Evolutionary conservation across 2,113 vertebrate genomes (phyloP), one percentile per base, ranked within the genome.

Genomic region (Embiotoca jacksoni): DNA sequence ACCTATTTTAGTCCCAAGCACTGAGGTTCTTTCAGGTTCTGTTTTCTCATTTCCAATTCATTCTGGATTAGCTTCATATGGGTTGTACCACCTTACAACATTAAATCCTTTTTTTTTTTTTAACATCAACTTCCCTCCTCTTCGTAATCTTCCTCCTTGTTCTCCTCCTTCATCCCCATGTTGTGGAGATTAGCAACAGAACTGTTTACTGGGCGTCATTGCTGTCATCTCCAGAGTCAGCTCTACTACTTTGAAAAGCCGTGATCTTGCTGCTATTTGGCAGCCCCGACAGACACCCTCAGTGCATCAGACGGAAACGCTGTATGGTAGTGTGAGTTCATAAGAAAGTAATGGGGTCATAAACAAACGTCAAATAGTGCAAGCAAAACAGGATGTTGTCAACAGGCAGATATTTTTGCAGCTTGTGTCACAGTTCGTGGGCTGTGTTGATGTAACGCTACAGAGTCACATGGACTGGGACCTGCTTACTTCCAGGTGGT

Each of bases 231-330:
- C 91, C 91, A 94, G 91, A 95, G 93, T 94, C 93, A 91, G 86
- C 93, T 91, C 87, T 87, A 82, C 92, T 71, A 89, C 92, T 87
- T 95, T 95, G 93, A 96, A 95, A 95, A 94, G 91, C 93, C 88
- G 92, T 94, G 76, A 90, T 90, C 72, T 81, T 46, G 70, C 64
- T 37, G 15, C 69, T 77, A 72, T 80, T 78, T 85, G 76, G 84
- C 85, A 82, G 58, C 76, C 76, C 85, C 80, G 65, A 58, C 82
- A 88, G 85, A 89, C 83, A 82, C 82, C 82, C 83, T 36, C 60
- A 74, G 61, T 77, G 65, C 77, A 80, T 78, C 66, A 81, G 60
- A 81, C 46, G 57, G 69, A 78, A 80, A 66, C 3, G 0, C 72
- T 84, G 56, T 72, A 31, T 53, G 67, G 56, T 78, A 55, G 69